Evolutionary conservation across 2,888 invertebrate genomes (phyloP).

Genomic region (Pantelozetes paolii): DNA sequence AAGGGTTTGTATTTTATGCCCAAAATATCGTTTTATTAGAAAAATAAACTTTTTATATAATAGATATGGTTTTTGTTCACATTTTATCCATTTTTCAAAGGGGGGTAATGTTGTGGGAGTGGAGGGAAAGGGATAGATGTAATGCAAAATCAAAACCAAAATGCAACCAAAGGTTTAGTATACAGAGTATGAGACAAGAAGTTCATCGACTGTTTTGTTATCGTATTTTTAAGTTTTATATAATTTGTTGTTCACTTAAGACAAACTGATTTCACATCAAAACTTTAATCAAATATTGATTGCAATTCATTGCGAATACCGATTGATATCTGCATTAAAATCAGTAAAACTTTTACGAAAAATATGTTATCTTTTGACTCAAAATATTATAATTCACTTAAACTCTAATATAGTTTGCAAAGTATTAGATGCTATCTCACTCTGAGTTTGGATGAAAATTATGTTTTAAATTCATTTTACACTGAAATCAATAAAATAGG

Average conservation of each 20-base stretch:
- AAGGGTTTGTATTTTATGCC: background rate
- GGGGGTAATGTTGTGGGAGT: background rate
- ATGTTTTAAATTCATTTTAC: background rate
- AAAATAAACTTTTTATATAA: background rate
- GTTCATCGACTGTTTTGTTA: background rate
- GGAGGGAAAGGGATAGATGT: background rate
- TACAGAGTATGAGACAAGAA: background rate
- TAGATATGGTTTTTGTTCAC: background rate
- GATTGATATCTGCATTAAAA: background rate
- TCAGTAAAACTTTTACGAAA: background rate
- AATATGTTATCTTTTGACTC: background rate
- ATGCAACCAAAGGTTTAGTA: background rate
- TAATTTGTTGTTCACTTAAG: slow-evolving; percentile 2
- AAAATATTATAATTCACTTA: background rate
- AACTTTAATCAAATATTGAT: background rate
- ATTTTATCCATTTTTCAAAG: background rate
- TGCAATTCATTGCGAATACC: no score
- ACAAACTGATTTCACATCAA: background rate
- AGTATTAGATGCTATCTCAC: background rate
- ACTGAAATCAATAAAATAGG: background rate
- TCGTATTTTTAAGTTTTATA: background rate
- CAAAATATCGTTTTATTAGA: background rate
- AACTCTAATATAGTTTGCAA: background rate
- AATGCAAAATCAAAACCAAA: background rate
- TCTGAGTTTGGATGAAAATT: background rate